These are phyloP conservation scores for Drosophila bipectinata DNA, from an alignment of 1,140 invertebrate genomes.

Conservation along the genomic window DNA sequence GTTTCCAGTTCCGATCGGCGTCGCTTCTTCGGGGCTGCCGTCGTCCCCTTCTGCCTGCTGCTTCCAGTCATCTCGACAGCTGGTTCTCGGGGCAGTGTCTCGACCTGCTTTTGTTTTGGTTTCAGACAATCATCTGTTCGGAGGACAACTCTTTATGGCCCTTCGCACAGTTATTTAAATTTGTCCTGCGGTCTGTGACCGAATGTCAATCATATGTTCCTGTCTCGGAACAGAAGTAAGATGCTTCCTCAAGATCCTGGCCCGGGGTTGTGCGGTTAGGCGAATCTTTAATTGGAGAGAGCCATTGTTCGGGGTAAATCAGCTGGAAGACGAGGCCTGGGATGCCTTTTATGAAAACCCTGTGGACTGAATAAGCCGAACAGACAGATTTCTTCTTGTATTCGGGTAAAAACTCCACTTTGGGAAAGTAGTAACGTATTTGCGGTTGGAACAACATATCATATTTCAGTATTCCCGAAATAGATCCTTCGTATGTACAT, in stretches of 20 bases:
- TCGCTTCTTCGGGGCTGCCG: not conserved
- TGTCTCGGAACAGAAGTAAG: constrained; percentile 46
- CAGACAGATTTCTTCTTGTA: too few species aligned
- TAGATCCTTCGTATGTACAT: not conserved
- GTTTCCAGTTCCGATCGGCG: constrained; percentile 21
- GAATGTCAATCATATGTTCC: constrained; percentile 76
- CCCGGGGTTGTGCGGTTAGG: constrained; percentile 37
- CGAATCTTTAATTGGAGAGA: constrained; percentile 36
- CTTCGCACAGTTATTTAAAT: constrained; percentile 78
- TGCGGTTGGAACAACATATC: not conserved
- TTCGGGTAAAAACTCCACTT: not conserved
- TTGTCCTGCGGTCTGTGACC: constrained; percentile 67
- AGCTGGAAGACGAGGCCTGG: constrained; percentile 19
- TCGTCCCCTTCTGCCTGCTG: constrained; percentile 8
- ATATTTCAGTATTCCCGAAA: not conserved
- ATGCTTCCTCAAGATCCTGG: constrained; percentile 27
- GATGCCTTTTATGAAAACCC: not conserved
- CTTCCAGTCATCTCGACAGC: constrained; percentile 56
- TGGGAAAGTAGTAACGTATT: not conserved
- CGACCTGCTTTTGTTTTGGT: constrained; percentile 70
- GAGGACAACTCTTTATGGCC: constrained; percentile 33
- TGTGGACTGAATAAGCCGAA: not conserved
- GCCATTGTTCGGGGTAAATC: constrained; percentile 32
- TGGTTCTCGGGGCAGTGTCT: constrained; percentile 50
- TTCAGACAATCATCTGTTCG: constrained; percentile 73